Base-by-base conservation (phyloP, 2,888 invertebrate species). In the Limnephilus marmoratus region DNA sequence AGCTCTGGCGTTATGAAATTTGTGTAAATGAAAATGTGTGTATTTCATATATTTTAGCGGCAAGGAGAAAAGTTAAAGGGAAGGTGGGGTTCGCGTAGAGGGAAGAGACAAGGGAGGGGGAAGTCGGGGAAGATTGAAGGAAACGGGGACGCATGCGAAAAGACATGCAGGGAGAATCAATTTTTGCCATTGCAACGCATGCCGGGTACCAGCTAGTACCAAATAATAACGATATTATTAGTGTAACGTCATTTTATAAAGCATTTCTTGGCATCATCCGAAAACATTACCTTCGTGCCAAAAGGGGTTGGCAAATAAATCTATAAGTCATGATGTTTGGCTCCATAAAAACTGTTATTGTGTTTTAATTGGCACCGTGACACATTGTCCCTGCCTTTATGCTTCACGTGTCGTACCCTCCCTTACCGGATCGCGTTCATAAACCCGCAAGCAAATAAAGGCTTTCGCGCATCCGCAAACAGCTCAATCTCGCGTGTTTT, bases 311-410 rank as follows among this genome's bases (percentile, higher is more conserved):
- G 53, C 87, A 68, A 87, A 87, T 91, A 85, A 86, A 91, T 91
- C 85, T 90, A 90, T 90, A 85, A 49, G 89, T 41, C 92, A 90
- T 81, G 90, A 81, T 85, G 90, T 85, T 85, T 86, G 91, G 87
- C 85, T 81, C 92, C 81, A 91, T 90, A 93, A 93, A 87, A 93
- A 92, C 90, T 82, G 89, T 93, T 93, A 93, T 93, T 93, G 92
- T 92, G 92, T 92, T 93, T 93, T 93, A 93, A 93, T 93, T 93
- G 93, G 93, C 93, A 90, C 34, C 87, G 92, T 85, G 91, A 93
- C 91, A 93, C 93, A 92, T 93, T 89, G 91, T 93, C 89, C 86
- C 92, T 37, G 83, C 18, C 81, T 53, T 81, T 80, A 29, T 49
- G 85, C 90, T 81, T 82, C 83, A n/a, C 29, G 29, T 85, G 37